A percentile compares a stretch with the other conserved stretches of the same genome.
These are phyloP conservation scores for Pseudochromis fuscus DNA, from an alignment of 2,797 vertebrate species.

Conservation along the genomic window DNA sequence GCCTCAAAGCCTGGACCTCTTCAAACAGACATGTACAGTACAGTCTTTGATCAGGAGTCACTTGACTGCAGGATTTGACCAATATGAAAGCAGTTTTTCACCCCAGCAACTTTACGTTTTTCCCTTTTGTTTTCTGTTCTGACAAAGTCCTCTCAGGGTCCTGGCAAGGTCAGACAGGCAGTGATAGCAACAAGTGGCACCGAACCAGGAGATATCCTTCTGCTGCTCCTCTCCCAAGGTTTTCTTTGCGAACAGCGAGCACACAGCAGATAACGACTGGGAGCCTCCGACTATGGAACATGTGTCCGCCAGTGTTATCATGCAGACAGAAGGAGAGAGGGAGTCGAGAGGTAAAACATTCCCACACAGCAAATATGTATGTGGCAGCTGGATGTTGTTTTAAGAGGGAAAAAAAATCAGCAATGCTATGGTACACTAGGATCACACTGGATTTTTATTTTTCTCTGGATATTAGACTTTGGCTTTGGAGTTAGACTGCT, in stretches of 20 bases:
- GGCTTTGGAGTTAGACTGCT: too few species aligned
- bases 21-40: conserved; percentile 40
- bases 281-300: conserved; percentile 41
- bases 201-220: conserved; percentile 57
- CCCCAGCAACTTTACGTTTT: conserved; percentile 38
- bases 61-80: conserved; percentile 25
- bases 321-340: conserved; percentile 34
- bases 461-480: too few species aligned
- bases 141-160: conserved; percentile 58
- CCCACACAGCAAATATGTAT: conserved; percentile 28
- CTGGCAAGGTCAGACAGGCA: conserved; percentile 54
- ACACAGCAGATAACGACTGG: conserved; percentile 58
- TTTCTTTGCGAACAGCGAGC: conserved; percentile 40
- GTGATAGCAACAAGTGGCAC: conserved; percentile 67
- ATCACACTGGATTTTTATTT: too few species aligned
- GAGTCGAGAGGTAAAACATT: conserved; percentile 21
- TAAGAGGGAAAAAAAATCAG: too few species aligned
- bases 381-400: background rate
- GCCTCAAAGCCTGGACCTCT: conserved; percentile 45
- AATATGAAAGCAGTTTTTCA: conserved; percentile 38
- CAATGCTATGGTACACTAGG: too few species aligned
- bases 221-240: conserved; percentile 56
- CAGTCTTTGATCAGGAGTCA: conserved; percentile 51
- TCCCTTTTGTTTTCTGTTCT: conserved; percentile 19
- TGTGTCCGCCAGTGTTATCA: conserved; percentile 57